Base-by-base conservation (phyloP, 64 coral and sea anemone genomes). In the Porites australiensis region DNA sequence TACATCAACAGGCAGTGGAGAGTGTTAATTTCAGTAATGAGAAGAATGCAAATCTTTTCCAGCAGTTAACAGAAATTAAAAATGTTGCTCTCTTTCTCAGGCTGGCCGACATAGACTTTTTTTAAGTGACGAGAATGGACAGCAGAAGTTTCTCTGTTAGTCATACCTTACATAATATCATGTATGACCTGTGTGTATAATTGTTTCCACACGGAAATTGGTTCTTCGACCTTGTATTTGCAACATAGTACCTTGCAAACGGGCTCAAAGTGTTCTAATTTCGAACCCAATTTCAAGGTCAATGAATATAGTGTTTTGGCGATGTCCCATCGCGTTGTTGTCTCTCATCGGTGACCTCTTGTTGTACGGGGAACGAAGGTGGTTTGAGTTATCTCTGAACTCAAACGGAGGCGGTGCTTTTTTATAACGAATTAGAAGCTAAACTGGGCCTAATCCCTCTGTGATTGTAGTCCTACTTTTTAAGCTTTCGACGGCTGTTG, bases 181-280 rank as follows among this genome's bases (percentile, higher is more conserved):
- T 13, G 62, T 45, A 19, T 79, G 59, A 45, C 77, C 45, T 80
- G 45, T 50, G 23, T 15, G 44, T 54, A 79, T 80, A 81, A 78
- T 82, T 71, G 88, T 45, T 90, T 80, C 64, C 50, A 57, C 79
- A 90, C 79, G 77, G 77, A 90, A 80, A 72, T 87, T 82, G 79
- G 49, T 20, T 78, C 65, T 58, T 8, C 14, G 19, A 14, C 47
- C 27, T 58, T 23, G 49, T 82, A 90, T 80, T 90, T 80, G 59
- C 66, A 58, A 44, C 52, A 2, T 80, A 54, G 53, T 55, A 20
- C 21, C 21, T 3, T 44, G 22, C 49, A 81, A 80, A 71, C 64
- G 44, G 44, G 13, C 59, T 62, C 58, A 61, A 52, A 89, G 44
- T 75, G 64, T 66, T 64, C 13, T 23, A 57, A 69, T 14, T 69